Conservation (phyloP, 2,797 vertebrate species). For the Gymnoscopelus microlampas region DNA sequence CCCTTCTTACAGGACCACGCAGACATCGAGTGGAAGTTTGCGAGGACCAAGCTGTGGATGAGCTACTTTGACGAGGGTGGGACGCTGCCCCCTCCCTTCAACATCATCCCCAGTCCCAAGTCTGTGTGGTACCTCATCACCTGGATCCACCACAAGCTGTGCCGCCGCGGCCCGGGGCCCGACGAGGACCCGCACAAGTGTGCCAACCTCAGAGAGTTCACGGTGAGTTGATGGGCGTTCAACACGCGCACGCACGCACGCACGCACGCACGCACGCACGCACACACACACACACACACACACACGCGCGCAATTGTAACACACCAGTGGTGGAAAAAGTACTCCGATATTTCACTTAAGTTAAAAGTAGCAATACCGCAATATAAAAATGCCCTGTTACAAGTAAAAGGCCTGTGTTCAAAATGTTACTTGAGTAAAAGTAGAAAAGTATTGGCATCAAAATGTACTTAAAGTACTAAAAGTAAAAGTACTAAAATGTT, state of each 20-base stretch:
- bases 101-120: constrained; percentile 94
- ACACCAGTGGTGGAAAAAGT: too few relatives aligned
- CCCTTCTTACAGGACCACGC: constrained; percentile 89
- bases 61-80: constrained; percentile 97
- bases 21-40: constrained; percentile 98
- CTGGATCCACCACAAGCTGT: constrained; percentile 91
- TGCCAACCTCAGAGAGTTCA: constrained; percentile 92
- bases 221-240: constrained; percentile 74
- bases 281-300: background rate
- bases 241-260: background rate
- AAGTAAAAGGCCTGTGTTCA: too few relatives aligned
- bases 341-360: too few relatives aligned
- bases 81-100: constrained; percentile 94
- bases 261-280: background rate
- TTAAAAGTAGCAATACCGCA: too few relatives aligned
- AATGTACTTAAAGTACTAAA: too few relatives aligned
- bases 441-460: too few relatives aligned
- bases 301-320: background rate
- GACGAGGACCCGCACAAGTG: constrained; percentile 85
- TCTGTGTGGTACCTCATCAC: constrained; percentile 93
- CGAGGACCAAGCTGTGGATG: constrained; percentile 97
- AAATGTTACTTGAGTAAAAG: too few relatives aligned
- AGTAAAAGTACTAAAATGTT: too few relatives aligned
- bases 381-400: too few relatives aligned
- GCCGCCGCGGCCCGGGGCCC: constrained; percentile 72